Percentiles rank a stretch among this genome's conserved stretches.
Evolutionary conservation across 2,888 invertebrate species (phyloP).

Genomic region (Tiphia femorata): DNA sequence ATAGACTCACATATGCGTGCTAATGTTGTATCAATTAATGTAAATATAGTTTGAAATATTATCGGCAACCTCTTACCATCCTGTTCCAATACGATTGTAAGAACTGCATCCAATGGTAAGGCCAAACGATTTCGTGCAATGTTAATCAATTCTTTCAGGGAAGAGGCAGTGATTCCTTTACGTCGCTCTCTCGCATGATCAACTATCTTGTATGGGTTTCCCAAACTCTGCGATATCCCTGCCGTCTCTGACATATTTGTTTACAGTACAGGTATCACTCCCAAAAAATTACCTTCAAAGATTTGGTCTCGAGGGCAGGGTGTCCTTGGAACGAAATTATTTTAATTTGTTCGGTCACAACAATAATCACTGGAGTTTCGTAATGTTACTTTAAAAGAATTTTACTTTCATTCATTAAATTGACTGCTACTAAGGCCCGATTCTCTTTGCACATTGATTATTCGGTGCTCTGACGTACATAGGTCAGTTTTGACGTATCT

Average conservation of each 20-base stretch:
- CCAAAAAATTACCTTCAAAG: no score
- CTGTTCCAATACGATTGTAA: slow-evolving; percentile 88
- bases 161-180: slow-evolving; percentile 85
- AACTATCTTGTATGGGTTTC: slow-evolving; percentile 83
- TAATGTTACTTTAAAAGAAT: slow-evolving; percentile 11
- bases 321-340: background rate
- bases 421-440: slow-evolving; percentile 37
- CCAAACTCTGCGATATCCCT: slow-evolving; percentile 57
- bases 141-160: slow-evolving; percentile 82
- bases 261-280: background rate
- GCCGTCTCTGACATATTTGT: slow-evolving; percentile 44
- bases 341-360: slow-evolving; percentile 1
- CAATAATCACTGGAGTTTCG: background rate
- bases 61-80: slow-evolving; percentile 78
- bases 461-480: background rate
- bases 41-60: slow-evolving; percentile 2
- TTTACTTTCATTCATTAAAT: slow-evolving; percentile 24
- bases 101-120: slow-evolving; percentile 73
- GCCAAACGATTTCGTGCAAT: slow-evolving; percentile 83
- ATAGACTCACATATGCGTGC: no score
- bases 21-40: background rate
- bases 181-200: slow-evolving; percentile 84
- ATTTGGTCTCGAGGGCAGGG: no score
- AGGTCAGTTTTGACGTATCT: background rate
- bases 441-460: slow-evolving; percentile 44